Percentiles rank a stretch among this genome's conserved stretches.
phyloP scores from a whole-genome alignment of 2,888 invertebrate genomes.

The Camptogramma bilineatum region DNA sequence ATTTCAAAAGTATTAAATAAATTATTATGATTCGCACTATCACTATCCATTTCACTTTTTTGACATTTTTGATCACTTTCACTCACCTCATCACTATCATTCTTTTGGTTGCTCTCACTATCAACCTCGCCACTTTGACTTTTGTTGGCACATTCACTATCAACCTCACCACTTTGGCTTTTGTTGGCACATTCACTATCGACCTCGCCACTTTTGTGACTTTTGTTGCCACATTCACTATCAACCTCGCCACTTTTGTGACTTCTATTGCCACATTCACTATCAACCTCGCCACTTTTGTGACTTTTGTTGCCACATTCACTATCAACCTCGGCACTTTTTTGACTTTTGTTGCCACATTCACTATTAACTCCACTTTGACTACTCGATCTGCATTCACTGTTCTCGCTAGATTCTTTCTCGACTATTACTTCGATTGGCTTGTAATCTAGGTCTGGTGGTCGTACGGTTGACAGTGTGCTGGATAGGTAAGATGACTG shows the following conservation, averaged over 20 bases:
- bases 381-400: slow-evolving; percentile 24
- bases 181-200: no score
- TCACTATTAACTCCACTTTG: slow-evolving; percentile 3
- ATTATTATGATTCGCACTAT: slow-evolving; percentile 60
- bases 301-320: no score
- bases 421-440: slow-evolving; percentile 72
- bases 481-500: slow-evolving; percentile 80
- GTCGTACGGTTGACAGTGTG: slow-evolving; percentile 80
- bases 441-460: slow-evolving; percentile 72
- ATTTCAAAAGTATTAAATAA: slow-evolving; percentile 70
- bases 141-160: no score
- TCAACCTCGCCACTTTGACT: no score
- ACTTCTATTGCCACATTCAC: no score
- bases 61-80: slow-evolving; percentile 37
- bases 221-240: no score
- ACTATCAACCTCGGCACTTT: no score
- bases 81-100: background rate
- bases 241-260: no score
- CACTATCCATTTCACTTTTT: slow-evolving; percentile 50
- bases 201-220: no score
- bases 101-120: background rate
- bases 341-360: background rate
- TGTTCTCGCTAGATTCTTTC: slow-evolving; percentile 44
- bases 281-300: no score
- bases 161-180: no score